phyloP scores from a whole-genome alignment of 1,140 invertebrate species.

The Drosophila dunni region DNA sequence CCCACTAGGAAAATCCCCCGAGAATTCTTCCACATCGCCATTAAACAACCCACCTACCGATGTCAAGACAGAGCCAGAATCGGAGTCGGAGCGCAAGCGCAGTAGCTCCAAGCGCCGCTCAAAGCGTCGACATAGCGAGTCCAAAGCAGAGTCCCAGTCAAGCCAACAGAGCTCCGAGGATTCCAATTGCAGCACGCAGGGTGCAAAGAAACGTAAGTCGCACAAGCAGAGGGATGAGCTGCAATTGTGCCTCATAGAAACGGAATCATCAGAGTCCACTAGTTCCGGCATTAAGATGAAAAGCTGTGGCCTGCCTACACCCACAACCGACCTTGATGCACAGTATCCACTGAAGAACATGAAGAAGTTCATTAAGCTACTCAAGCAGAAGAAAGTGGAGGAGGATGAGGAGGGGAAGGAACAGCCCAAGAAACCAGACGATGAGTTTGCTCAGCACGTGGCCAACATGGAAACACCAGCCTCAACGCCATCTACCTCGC shows the following conservation, averaged over 20 bases:
- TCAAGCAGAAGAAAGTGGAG: not conserved
- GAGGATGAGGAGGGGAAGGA: conserved; percentile 42
- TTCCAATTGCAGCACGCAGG: conserved; percentile 43
- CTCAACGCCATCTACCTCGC: conserved; percentile 51
- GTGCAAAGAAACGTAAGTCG: conserved; percentile 2
- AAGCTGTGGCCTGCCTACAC: conserved; percentile 22
- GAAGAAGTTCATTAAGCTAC: conserved; percentile 71
- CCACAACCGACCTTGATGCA: conserved; percentile 40
- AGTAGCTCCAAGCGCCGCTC: not conserved
- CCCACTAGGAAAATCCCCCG: too few relatives aligned
- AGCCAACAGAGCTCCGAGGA: conserved; percentile 42
- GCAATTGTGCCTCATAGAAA: conserved; percentile 20
- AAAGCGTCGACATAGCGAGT: not conserved
- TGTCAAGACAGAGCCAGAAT: not conserved
- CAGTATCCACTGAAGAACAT: conserved; percentile 69
- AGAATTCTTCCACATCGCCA: too few relatives aligned
- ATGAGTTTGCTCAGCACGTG: conserved; percentile 55
- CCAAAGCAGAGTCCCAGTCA: not conserved
- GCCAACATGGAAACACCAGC: conserved; percentile 59
- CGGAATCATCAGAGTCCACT: conserved; percentile 43
- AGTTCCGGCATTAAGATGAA: conserved; percentile 31
- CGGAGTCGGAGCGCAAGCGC: not conserved
- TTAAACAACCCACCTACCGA: too few relatives aligned
- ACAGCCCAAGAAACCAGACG: conserved; percentile 7
- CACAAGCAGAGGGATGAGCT: conserved; percentile 23